These are phyloP conservation scores for Drosophila subobscura DNA, from an alignment of 1,140 invertebrate species.

Conservation along the genomic window DNA sequence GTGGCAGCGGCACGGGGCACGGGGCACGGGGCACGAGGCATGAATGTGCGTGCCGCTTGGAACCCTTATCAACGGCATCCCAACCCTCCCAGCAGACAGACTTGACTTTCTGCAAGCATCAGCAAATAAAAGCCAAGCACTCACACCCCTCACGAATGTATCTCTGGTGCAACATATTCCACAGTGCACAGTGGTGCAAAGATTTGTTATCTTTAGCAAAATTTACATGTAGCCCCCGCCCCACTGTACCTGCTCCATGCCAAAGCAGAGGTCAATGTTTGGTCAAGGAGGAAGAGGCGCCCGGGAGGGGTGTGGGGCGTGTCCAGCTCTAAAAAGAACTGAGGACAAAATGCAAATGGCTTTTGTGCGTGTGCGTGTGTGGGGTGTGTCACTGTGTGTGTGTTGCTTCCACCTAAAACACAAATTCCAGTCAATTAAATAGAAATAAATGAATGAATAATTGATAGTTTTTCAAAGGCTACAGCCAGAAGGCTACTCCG, in stretches of 20 bases:
- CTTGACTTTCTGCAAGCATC: conserved; percentile 75
- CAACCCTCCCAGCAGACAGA: conserved; percentile 16
- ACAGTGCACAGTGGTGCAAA: conserved; percentile 37
- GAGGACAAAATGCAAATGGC: conserved; percentile 59
- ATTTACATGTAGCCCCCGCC: not conserved
- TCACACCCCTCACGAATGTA: conserved; percentile 27
- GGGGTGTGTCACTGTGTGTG: conserved; percentile 17
- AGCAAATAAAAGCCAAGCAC: conserved; percentile 56
- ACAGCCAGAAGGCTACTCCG: conserved; percentile 7
- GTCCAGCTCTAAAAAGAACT: conserved; percentile 6
- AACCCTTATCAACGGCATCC: conserved; percentile 66
- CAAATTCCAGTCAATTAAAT: conserved; percentile 71
- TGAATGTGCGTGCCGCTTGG: conserved; percentile 33
- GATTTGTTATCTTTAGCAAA: conserved; percentile 1
- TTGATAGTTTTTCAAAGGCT: conserved; percentile 60
- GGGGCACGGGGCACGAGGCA: not conserved
- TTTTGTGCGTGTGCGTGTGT: conserved; percentile 63
- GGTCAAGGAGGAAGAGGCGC: not conserved
- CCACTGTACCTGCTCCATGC: not conserved
- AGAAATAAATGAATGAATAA: conserved; percentile 71
- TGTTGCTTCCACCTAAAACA: not conserved
- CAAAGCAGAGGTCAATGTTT: conserved; percentile 29
- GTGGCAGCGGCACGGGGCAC: not conserved
- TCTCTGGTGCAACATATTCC: conserved; percentile 6
- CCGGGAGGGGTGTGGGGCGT: too few species aligned